A percentile compares a stretch with the other conserved stretches of the same genome.
These are phyloP conservation scores for Acrocephalus kingi DNA, from an alignment of 2,113 vertebrate species.

Conservation along the genomic window DNA sequence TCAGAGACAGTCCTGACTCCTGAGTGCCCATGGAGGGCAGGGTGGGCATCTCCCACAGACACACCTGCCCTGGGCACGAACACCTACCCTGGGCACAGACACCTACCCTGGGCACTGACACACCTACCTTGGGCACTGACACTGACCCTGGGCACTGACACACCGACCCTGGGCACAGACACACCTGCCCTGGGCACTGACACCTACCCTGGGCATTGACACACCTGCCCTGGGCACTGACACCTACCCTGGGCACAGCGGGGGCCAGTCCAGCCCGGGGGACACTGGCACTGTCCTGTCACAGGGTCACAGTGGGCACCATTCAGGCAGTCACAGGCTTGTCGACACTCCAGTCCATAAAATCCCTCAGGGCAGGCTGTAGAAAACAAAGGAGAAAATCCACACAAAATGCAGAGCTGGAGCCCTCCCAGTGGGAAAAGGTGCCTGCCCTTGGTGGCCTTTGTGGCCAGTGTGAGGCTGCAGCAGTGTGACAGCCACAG, in stretches of 20 bases:
- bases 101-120: no score
- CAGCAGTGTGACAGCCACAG: background rate
- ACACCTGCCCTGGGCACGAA: background rate
- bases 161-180: constrained; percentile 76
- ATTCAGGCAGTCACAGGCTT: constrained; percentile 81
- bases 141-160: background rate
- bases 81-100: constrained; percentile 74
- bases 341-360: constrained; percentile 86
- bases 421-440: background rate
- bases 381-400: background rate
- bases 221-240: background rate
- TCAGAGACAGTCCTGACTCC: fast-evolving
- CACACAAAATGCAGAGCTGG: background rate
- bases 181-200: background rate
- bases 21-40: background rate
- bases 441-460: background rate
- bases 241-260: constrained; percentile 83
- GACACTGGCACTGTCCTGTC: constrained; percentile 80
- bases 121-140: background rate
- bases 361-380: constrained; percentile 91
- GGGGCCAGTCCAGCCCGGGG: constrained; percentile 79
- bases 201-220: no score
- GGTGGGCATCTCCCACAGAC: background rate
- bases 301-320: constrained; percentile 79
- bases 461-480: fast-evolving